A percentile compares a stretch with the other conserved stretches of the same genome.
These are phyloP conservation scores for Mirounga angustirostris DNA, from an alignment of 2,113 vertebrate species.

Conservation along the genomic window DNA sequence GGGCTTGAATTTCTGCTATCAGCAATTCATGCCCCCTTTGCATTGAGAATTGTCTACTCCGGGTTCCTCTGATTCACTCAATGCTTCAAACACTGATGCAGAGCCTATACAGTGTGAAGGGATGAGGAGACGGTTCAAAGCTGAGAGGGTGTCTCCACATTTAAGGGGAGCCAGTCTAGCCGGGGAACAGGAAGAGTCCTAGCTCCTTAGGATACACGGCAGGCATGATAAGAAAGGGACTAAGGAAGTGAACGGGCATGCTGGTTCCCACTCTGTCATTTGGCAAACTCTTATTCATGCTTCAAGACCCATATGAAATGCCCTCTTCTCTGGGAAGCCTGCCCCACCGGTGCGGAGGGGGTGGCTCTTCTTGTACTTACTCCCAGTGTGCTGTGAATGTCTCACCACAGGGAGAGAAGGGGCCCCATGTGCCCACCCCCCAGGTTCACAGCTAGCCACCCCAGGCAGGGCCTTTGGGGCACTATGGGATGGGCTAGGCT, in stretches of 20 bases:
- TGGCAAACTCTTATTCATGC: not conserved
- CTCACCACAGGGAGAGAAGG: not conserved
- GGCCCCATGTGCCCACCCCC: rapidly evolving
- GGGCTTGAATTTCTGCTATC: not conserved
- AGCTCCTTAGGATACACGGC: rapidly evolving
- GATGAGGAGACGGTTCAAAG: rapidly evolving
- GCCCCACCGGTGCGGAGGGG: rapidly evolving
- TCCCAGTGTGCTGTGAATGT: not conserved
- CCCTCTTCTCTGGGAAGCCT: not conserved
- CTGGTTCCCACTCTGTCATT: rapidly evolving
- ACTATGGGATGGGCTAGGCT: rapidly evolving
- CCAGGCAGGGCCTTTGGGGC: not conserved
- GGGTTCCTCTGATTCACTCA: not conserved
- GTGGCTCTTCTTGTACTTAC: rapidly evolving
- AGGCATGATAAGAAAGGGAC: not conserved
- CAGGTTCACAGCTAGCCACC: not conserved
- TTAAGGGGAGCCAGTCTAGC: not conserved
- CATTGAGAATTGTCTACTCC: rapidly evolving
- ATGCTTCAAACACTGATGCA: not conserved
- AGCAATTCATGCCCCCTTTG: not conserved
- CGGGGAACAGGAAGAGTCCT: not conserved
- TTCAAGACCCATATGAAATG: not conserved
- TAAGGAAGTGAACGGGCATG: rapidly evolving
- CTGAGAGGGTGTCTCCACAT: not conserved
- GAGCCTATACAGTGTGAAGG: not conserved